A percentile compares a stretch with the other conserved stretches of the same genome.
These are phyloP conservation scores for Cordilura impudica DNA, from an alignment of 2,888 invertebrate species.

Conservation along the genomic window DNA sequence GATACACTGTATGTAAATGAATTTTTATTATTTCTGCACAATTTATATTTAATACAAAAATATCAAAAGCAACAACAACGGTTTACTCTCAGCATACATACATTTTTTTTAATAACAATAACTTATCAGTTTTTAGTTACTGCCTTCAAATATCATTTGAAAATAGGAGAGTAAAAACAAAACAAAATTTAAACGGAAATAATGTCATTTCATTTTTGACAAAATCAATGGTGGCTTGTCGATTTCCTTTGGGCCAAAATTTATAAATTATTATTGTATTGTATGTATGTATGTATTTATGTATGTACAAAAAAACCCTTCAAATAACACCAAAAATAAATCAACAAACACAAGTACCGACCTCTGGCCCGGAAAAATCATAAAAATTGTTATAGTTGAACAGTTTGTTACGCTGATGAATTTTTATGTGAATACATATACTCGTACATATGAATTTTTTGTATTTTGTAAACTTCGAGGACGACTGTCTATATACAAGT, in stretches of 20 bases:
- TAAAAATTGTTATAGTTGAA: slow-evolving; percentile 60
- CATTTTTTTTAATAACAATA: slow-evolving; percentile 58
- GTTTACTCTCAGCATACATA: too few species aligned
- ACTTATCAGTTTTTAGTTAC: slow-evolving; percentile 58
- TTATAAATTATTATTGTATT: slow-evolving; percentile 34
- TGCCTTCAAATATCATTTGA: slow-evolving; percentile 49
- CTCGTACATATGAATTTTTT: neutral
- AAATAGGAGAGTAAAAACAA: slow-evolving; percentile 10
- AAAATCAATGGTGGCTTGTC: slow-evolving; percentile 61
- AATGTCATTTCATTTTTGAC: slow-evolving; percentile 56
- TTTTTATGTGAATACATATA: slow-evolving; percentile 22
- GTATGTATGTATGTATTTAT: slow-evolving; percentile 5
- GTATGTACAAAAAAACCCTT: slow-evolving; percentile 5
- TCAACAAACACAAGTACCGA: slow-evolving; percentile 30
- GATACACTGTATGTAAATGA: too few species aligned
- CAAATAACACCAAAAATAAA: neutral
- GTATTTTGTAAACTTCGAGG: slow-evolving; percentile 26
- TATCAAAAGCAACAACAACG: neutral
- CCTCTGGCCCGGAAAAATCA: slow-evolving; percentile 52
- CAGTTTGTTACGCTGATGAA: slow-evolving; percentile 57
- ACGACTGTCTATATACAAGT: slow-evolving; percentile 28
- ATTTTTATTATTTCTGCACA: slow-evolving; percentile 1
- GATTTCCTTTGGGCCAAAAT: slow-evolving; percentile 55
- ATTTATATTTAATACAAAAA: slow-evolving; percentile 31
- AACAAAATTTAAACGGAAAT: slow-evolving; percentile 46